phyloP scores from a whole-genome alignment of 2,113 vertebrate species.

The Oreocharis arfaki region DNA sequence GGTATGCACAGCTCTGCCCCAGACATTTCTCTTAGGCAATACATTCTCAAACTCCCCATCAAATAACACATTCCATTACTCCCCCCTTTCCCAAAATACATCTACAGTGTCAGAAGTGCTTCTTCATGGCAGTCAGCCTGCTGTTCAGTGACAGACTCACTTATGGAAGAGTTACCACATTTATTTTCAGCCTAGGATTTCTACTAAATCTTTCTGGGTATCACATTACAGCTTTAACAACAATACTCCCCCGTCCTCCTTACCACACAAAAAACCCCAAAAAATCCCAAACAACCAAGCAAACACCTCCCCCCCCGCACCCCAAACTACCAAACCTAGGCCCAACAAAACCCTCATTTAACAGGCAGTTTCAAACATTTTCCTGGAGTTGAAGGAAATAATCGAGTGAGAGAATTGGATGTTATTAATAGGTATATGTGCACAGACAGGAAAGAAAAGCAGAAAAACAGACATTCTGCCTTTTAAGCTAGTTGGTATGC shows the following conservation, averaged over 20 bases:
- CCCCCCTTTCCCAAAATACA: not conserved
- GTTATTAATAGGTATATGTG: not conserved
- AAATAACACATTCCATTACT: not conserved
- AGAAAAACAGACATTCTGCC: not conserved
- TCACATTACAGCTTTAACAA: not conserved
- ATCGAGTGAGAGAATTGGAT: not conserved
- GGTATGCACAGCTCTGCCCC: not conserved
- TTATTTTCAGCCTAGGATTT: not conserved
- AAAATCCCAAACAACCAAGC: not conserved
- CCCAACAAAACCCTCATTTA: not conserved
- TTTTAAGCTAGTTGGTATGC: not conserved
- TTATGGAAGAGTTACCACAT: not conserved
- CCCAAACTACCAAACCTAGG: not conserved
- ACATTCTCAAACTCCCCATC: not conserved
- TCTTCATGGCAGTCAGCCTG: not conserved
- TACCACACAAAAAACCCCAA: accelerated
- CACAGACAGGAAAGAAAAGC: not conserved
- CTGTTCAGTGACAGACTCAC: not conserved
- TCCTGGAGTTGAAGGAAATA: not conserved
- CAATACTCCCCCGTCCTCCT: accelerated
- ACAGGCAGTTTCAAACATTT: not conserved
- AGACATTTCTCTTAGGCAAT: not conserved
- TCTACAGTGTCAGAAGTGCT: not conserved
- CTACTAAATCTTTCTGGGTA: not conserved
- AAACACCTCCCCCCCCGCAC: accelerated